These are phyloP conservation scores for Leiothrix lutea DNA, from an alignment of 2,113 vertebrate genomes.

Conservation along the genomic window DNA sequence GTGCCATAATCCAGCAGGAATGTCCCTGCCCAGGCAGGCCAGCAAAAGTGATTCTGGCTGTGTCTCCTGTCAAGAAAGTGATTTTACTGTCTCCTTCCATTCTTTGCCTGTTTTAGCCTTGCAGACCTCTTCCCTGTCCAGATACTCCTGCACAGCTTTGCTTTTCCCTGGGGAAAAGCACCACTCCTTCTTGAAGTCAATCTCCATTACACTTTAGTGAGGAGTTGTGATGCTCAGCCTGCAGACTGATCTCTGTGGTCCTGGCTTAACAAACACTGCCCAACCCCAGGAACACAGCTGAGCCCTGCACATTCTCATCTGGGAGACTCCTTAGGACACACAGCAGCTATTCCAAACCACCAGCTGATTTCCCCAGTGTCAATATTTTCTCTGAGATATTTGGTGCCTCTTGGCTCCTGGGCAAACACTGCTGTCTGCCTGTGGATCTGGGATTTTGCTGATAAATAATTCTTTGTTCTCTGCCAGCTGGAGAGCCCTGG, in stretches of 20 bases:
- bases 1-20: not conserved
- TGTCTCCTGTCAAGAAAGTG: not conserved
- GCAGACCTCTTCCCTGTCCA: not conserved
- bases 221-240: not conserved
- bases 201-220: not conserved
- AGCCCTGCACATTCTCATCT: not conserved
- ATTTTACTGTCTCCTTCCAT: not conserved
- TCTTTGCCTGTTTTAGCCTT: not conserved
- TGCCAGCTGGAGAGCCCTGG: not conserved
- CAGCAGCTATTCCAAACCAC: not conserved
- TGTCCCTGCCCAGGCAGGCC: not conserved
- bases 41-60: not conserved
- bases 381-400: not conserved
- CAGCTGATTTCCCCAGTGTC: not conserved
- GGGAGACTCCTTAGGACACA: not conserved
- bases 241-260: not conserved
- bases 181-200: not conserved
- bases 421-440: not conserved
- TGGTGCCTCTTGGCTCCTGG: not conserved
- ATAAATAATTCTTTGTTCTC: not conserved
- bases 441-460: not conserved
- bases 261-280: not conserved
- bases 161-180: not conserved
- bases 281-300: not conserved
- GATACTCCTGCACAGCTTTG: not conserved